Evolutionary conservation across 2,113 vertebrate species (phyloP).

Genomic region (Phalacrocorax pelagicus): DNA sequence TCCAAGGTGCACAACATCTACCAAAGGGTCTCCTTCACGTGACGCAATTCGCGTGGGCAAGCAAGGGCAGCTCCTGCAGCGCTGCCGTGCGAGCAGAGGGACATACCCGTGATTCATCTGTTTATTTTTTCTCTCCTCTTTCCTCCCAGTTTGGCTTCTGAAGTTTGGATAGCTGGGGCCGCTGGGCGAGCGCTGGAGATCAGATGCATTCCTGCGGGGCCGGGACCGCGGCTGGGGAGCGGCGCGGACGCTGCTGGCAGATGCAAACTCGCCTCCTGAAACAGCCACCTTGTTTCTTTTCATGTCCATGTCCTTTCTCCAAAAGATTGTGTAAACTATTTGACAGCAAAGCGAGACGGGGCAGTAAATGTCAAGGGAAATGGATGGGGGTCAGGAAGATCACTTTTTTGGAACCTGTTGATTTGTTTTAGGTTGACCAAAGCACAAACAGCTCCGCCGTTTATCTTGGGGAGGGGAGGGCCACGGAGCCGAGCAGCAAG

Average conservation of each 20-base stretch:
- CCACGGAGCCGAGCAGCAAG: background rate
- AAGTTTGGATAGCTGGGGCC: background rate
- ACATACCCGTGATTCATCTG: fast-evolving
- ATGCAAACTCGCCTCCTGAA: background rate
- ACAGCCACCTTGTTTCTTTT: background rate
- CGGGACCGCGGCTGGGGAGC: background rate
- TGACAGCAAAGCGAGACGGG: background rate
- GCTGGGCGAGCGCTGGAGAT: background rate
- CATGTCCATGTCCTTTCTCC: background rate
- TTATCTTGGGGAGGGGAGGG: background rate
- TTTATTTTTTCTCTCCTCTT: background rate
- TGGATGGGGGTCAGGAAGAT: slow-evolving; percentile 36
- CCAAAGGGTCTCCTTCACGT: background rate
- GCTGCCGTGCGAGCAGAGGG: background rate
- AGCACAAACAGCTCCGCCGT: slow-evolving; percentile 8
- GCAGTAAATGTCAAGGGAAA: slow-evolving; percentile 58
- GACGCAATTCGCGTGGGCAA: fast-evolving
- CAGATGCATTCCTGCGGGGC: slow-evolving; percentile 22
- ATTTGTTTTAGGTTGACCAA: slow-evolving; percentile 33
- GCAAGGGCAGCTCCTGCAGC: background rate
- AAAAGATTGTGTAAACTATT: background rate
- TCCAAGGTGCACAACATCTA: background rate
- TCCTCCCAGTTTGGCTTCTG: background rate
- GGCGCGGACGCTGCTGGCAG: background rate
- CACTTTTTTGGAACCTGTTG: slow-evolving; percentile 11